Evolutionary conservation across 2,888 invertebrate species (phyloP), one percentile per base, ranked within the genome.

Genomic region (Sinodicranocentrus sp.): DNA sequence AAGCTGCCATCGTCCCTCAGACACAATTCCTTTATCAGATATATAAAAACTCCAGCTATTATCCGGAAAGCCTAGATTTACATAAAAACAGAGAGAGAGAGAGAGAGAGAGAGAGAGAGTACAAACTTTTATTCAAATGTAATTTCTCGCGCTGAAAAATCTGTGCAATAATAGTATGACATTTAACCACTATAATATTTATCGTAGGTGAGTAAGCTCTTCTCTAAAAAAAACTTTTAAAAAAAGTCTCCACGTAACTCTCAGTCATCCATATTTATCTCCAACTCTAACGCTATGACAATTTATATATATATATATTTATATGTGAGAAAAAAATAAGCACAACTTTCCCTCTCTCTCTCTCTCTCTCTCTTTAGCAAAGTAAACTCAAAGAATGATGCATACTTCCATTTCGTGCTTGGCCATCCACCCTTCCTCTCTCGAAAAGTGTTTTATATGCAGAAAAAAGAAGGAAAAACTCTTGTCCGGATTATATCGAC

Each of bases 401-500:
- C 65, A 75, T 65, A 65, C 65, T 33, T 23, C 65, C 75, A 33
- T 54, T 75, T 75, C 65, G 33, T 75, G 75, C 54, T 54, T 28
- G 33, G 54, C 21, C 75, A 75, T 75, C 65, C 5, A 75, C 25
- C 65, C 39, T 10, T 8, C 15, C 63, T n/a, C n/a, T n/a, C n/a
- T n/a, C n/a, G n/a, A n/a, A n/a, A n/a, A n/a, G 44, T 23, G 10
- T 63, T 25, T 54, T 28, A 54, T 75, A 19, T 52, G 33, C 52
- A 43, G 19, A 67, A 26, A 65, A 65, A 63, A 28, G 52, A 6
- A 28, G 17, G 48, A 28, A 63, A 70, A 79, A 68, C 48, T 71
- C 71, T 63, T 71, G 71, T 79, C 61, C 52, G 79, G 79, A 79
- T 79, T 79, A 79, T 79, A 79, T 79, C 63, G 79, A 79, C 79